Evolutionary conservation across 2,113 vertebrate species (phyloP), one percentile per base, ranked within the genome.

Genomic region (Brachypodius melanocephalos): DNA sequence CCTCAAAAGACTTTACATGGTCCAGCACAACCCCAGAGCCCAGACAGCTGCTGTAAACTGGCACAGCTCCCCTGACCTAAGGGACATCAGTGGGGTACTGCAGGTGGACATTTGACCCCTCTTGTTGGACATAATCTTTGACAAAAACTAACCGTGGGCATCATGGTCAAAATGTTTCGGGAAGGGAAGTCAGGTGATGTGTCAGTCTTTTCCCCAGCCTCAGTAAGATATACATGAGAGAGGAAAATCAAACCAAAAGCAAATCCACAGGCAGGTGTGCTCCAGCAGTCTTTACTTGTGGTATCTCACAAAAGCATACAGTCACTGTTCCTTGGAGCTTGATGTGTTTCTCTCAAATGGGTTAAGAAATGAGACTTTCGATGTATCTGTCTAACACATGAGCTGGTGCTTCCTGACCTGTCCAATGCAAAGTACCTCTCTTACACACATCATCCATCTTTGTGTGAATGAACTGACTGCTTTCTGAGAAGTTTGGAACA

Each of bases 341-440:
- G 38, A 49, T 71, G 34, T 91, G 71, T 73, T 91, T 94, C 25
- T 52, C 46, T 88, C 76, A 54, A 88, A 62, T 31, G 20, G 55
- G 45, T 54, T 57, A 71, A 96, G 79, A 73, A 96, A 93, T 91
- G 58, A 69, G 69, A 25, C 54, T 88, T 88, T 7, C 82, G 80
- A 43, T 85, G 4, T n/a, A 16, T 76, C 58, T 88, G 52, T 80
- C 93, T 94, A 62, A 76, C 71, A 46, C 29, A 45, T 63, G 54
- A 79, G 68, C 26, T n/a, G 34, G 75, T 12, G 32, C 92, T 95
- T 96, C 93, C 94, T 93, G 90, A 62, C 63, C 59, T 83, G 82
- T 85, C 71, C 46, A 22, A 15, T 85, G n/a, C 63, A 74, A 94
- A 95, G 68, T 85, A 66, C 71, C 85, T 76, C 12, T 80, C 71